Evolutionary conservation across 2,888 invertebrate species (phyloP).

Genomic region (Drosophila birchii): DNA sequence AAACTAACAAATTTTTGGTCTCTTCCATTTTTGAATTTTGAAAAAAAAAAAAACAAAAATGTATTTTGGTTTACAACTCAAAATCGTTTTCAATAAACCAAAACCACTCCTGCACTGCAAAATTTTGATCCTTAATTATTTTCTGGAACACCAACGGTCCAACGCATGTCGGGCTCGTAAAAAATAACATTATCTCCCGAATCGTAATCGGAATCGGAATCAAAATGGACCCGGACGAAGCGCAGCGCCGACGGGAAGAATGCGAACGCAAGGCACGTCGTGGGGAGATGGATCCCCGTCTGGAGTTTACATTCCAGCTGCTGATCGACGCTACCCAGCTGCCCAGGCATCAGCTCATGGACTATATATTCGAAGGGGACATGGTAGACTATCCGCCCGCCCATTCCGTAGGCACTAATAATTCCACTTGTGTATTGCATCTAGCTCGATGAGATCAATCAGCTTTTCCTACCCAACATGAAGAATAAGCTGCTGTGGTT

Average conservation of each 20-base stretch:
- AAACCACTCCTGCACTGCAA: constrained; percentile 27
- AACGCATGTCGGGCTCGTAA: constrained; percentile 29
- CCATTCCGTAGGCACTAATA: not conserved
- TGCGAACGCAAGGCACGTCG: constrained; percentile 95
- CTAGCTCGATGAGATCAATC: constrained; percentile 94
- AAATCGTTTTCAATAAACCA: constrained; percentile 37
- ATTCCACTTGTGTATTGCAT: not conserved
- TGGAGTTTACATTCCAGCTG: constrained; percentile 95
- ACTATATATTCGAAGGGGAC: constrained; percentile 95
- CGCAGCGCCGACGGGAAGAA: constrained; percentile 92
- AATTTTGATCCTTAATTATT: constrained; percentile 48
- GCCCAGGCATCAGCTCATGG: constrained; percentile 94
- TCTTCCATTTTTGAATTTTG: constrained; percentile 77
- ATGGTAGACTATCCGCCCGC: constrained; percentile 87
- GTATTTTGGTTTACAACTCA: constrained; percentile 28
- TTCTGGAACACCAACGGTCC: constrained; percentile 57
- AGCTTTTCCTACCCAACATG: constrained; percentile 93
- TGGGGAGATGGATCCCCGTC: constrained; percentile 95
- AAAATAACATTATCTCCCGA: constrained; percentile 5
- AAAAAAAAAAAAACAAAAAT: constrained; percentile 21
- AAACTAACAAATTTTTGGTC: constrained; percentile 79
- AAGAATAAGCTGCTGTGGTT: constrained; percentile 94
- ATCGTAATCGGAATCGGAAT: constrained; percentile 1
- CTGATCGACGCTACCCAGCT: constrained; percentile 93
- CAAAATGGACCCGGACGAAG: constrained; percentile 83